Percentiles rank a stretch among this genome's conserved stretches.
These are phyloP conservation scores for Crepidodera aurea DNA, from an alignment of 2,888 invertebrate species.

Conservation along the genomic window DNA sequence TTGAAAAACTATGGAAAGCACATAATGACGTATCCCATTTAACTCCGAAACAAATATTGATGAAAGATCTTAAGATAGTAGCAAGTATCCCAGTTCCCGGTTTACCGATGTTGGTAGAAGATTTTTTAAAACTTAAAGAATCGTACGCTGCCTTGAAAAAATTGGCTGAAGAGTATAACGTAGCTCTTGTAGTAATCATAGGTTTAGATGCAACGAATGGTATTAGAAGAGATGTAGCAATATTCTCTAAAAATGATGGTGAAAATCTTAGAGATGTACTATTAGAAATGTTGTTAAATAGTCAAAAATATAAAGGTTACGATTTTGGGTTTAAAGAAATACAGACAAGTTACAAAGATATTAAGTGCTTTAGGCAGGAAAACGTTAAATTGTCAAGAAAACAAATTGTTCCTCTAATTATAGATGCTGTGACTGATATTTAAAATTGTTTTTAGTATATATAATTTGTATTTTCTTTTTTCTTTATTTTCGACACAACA, in stretches of 20 bases:
- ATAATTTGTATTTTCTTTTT: neutral
- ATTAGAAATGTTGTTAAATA: constrained; percentile 51
- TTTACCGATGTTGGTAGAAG: constrained; percentile 71
- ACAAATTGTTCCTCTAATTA: constrained; percentile 71
- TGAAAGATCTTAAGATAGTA: constrained; percentile 79
- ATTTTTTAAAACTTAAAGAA: constrained; percentile 64
- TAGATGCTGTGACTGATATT: constrained; percentile 3
- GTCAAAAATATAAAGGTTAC: constrained; percentile 50
- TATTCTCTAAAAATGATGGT: constrained; percentile 47
- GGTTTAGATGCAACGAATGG: constrained; percentile 68
- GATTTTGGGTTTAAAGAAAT: constrained; percentile 59
- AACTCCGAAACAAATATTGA: constrained; percentile 72
- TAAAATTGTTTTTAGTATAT: neutral
- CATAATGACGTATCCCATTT: constrained; percentile 73
- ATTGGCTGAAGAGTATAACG: constrained; percentile 62
- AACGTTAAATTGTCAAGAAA: constrained; percentile 73
- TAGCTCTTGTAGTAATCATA: constrained; percentile 65
- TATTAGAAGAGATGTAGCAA: constrained; percentile 68
- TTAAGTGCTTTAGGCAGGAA: constrained; percentile 65
- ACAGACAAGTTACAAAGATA: constrained; percentile 58
- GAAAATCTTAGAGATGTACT: constrained; percentile 58
- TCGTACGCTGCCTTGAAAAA: constrained; percentile 63
- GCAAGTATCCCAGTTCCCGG: constrained; percentile 64
- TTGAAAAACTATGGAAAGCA: constrained; percentile 68
- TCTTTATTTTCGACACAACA: too few species aligned